A percentile compares a stretch with the other conserved stretches of the same genome.
Conservation (phyloP, 2,888 invertebrate genomes). For the Cosmia pyralina region DNA sequence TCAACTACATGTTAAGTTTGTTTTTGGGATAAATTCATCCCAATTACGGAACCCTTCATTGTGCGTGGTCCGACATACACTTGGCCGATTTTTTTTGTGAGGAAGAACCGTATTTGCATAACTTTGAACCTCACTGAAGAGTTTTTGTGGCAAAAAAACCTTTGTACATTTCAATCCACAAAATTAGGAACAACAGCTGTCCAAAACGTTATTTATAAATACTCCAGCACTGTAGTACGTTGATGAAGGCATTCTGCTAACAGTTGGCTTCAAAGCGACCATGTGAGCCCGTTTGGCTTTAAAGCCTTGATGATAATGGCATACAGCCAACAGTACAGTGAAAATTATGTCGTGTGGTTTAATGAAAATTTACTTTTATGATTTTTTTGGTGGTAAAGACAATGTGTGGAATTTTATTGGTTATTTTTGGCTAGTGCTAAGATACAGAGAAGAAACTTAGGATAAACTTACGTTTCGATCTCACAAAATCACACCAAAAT, state of each 20-base stretch:
- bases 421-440: not conserved
- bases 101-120: not conserved
- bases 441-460: not conserved
- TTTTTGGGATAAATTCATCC: too few relatives aligned
- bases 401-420: not conserved
- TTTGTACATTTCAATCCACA: not conserved
- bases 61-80: too few relatives aligned
- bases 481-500: too few relatives aligned
- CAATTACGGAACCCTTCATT: too few relatives aligned
- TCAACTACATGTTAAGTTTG: too few relatives aligned
- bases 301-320: constrained; percentile 46
- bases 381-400: not conserved
- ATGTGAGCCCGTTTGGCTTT: constrained; percentile 21
- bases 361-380: constrained; percentile 38
- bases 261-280: constrained; percentile 29
- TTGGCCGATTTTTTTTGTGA: not conserved
- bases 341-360: constrained; percentile 32
- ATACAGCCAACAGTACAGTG: constrained; percentile 40
- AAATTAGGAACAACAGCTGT: constrained; percentile 12
- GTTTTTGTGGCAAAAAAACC: not conserved
- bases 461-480: too few relatives aligned
- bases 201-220: constrained; percentile 5
- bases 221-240: not conserved
- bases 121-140: not conserved
- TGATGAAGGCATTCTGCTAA: constrained; percentile 34